Evolutionary conservation across 2,797 vertebrate species (phyloP).

Genomic region (Pitangus sulphuratus): DNA sequence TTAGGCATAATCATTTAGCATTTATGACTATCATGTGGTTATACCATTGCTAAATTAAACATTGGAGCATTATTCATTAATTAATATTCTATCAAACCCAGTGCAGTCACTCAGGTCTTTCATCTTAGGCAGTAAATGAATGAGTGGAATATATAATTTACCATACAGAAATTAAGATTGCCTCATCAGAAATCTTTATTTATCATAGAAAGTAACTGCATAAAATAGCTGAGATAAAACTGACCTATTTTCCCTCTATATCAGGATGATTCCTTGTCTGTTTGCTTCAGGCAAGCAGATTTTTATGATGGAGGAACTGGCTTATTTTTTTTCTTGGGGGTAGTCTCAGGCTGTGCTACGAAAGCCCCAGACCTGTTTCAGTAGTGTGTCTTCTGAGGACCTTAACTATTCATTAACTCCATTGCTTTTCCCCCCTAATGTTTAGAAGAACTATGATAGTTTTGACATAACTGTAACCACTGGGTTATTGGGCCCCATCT

Average conservation of each 20-base stretch:
- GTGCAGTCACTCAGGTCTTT: not conserved
- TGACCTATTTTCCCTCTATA: not conserved
- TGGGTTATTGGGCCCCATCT: not conserved
- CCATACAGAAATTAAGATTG: not conserved
- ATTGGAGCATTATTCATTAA: not conserved
- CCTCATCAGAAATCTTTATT: not conserved
- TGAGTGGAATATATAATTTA: not conserved
- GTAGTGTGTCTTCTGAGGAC: not conserved
- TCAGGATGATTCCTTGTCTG: not conserved
- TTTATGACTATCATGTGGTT: not conserved
- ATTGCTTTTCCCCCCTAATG: not conserved
- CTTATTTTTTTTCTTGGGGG: not conserved
- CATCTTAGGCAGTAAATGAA: slow-evolving; percentile 3
- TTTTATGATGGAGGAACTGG: not conserved
- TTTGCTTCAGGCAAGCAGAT: not conserved
- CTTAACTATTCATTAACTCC: not conserved
- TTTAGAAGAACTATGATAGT: not conserved
- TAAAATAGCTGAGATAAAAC: not conserved
- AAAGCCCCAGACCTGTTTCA: not conserved
- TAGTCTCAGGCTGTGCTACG: not conserved
- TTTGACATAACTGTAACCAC: not conserved
- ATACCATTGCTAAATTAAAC: slow-evolving; percentile 10
- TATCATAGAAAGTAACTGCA: not conserved
- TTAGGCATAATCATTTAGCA: not conserved
- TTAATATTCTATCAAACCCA: slow-evolving; percentile 9